These are phyloP conservation scores for Oegoconia quadripuncta DNA, from an alignment of 2,888 invertebrate genomes.

Conservation along the genomic window DNA sequence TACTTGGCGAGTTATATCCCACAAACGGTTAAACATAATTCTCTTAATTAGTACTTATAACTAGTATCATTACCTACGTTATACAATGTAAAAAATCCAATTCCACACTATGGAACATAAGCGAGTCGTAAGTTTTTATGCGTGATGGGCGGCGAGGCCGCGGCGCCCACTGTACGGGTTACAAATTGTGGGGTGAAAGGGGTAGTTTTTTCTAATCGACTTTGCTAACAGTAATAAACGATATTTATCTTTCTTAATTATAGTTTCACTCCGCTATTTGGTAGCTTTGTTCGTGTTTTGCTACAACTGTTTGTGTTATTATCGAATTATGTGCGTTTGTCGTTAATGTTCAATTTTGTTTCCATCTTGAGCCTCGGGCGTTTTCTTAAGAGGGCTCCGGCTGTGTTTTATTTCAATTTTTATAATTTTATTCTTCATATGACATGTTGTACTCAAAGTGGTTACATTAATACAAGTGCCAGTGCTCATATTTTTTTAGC, in stretches of 20 bases:
- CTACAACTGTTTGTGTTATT: constrained; percentile 65
- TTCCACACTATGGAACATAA: constrained; percentile 35
- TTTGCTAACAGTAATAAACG: constrained; percentile 79
- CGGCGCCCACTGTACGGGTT: constrained; percentile 77
- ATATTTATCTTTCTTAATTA: constrained; percentile 80
- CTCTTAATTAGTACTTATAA: too few species aligned
- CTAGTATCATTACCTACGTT: too few species aligned
- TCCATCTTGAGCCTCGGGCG: constrained; percentile 33
- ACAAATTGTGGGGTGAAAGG: constrained; percentile 80
- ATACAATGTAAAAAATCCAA: constrained; percentile 25
- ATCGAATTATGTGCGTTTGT: constrained; percentile 72
- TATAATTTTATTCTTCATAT: neutral
- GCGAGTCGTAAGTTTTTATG: constrained; percentile 57
- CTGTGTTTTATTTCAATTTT: constrained; percentile 2
- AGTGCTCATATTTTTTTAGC: too few species aligned
- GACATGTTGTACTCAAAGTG: too few species aligned
- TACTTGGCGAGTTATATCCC: too few species aligned
- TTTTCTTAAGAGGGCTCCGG: constrained; percentile 22
- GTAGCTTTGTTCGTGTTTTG: constrained; percentile 71
- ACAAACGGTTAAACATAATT: too few species aligned
- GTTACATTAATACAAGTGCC: too few species aligned
- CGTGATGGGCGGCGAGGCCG: constrained; percentile 47
- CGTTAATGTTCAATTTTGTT: constrained; percentile 46
- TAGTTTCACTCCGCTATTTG: constrained; percentile 69
- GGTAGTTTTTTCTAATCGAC: constrained; percentile 79